phyloP scores from a whole-genome alignment of 1,140 invertebrate species.

The Streblospio benedicti region DNA sequence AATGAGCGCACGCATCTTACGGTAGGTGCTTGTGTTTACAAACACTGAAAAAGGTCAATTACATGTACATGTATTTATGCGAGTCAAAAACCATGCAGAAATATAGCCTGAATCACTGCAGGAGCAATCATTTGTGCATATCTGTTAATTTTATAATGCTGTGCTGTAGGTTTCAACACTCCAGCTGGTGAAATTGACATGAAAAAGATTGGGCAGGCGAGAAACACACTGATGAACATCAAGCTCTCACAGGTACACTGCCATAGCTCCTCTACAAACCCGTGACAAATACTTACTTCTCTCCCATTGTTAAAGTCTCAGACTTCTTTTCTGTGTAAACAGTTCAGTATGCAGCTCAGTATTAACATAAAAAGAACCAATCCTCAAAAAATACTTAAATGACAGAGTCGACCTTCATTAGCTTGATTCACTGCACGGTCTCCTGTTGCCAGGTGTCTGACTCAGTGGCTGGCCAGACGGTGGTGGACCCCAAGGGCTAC shows the following conservation, averaged over 20 bases:
- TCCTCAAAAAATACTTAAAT: not conserved
- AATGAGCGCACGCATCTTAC: too few relatives aligned
- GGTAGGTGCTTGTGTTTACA: too few relatives aligned
- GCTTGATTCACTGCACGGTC: not conserved
- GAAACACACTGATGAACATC: constrained; percentile 99
- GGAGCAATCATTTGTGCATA: constrained; percentile 15
- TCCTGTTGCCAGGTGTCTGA: constrained; percentile 87
- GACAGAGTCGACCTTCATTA: not conserved
- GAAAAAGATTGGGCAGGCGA: constrained; percentile 95
- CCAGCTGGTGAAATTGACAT: constrained; percentile 89
- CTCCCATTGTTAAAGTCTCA: too few relatives aligned
- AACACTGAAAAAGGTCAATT: too few relatives aligned
- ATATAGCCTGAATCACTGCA: too few relatives aligned
- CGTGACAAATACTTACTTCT: too few relatives aligned
- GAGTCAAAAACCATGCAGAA: too few relatives aligned
- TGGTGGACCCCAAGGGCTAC: constrained; percentile 99
- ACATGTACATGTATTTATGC: too few relatives aligned
- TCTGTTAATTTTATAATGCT: too few relatives aligned
- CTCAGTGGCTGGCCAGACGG: constrained; percentile 96
- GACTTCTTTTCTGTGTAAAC: too few relatives aligned
- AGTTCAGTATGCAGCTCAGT: not conserved
- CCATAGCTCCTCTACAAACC: too few relatives aligned
- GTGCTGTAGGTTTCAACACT: constrained; percentile 58
- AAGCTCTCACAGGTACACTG: constrained; percentile 87
- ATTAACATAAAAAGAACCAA: not conserved